phyloP scores from a whole-genome alignment of 2,888 invertebrate species.

The Mactromeris polynyma region DNA sequence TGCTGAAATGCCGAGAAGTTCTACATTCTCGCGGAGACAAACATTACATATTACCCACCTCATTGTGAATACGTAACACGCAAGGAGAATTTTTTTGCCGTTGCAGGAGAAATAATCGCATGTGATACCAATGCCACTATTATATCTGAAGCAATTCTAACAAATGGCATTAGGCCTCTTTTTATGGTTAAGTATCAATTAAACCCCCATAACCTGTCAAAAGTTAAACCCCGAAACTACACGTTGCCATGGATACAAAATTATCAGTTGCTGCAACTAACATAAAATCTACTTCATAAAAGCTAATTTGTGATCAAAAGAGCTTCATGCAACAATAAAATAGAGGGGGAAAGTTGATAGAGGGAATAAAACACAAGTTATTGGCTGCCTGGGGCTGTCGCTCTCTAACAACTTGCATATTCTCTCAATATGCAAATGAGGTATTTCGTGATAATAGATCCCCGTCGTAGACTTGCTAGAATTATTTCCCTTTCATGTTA shows the following conservation, averaged over 20 bases:
- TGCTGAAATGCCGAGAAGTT: not conserved
- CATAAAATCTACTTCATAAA: slow-evolving; percentile 73
- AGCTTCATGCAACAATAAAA: slow-evolving; percentile 58
- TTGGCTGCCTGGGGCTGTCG: slow-evolving; percentile 32
- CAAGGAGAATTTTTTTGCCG: slow-evolving; percentile 27
- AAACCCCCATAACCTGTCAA: slow-evolving; percentile 71
- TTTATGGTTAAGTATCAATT: slow-evolving; percentile 68
- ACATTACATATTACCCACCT: slow-evolving; percentile 2
- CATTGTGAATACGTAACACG: slow-evolving; percentile 7
- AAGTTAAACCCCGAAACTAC: slow-evolving; percentile 68
- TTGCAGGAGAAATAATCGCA: slow-evolving; percentile 44
- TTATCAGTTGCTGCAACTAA: slow-evolving; percentile 68
- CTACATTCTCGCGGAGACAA: not conserved
- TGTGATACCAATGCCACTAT: slow-evolving; percentile 34
- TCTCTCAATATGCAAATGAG: slow-evolving; percentile 24
- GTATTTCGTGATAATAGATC: slow-evolving; percentile 2
- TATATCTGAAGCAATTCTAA: slow-evolving; percentile 51
- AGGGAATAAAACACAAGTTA: slow-evolving; percentile 42
- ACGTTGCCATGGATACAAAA: slow-evolving; percentile 70
- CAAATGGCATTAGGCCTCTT: slow-evolving; percentile 49
- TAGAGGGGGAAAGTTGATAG: slow-evolving; percentile 52
- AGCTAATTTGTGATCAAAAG: slow-evolving; percentile 70
- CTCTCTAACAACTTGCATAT: slow-evolving; percentile 16
- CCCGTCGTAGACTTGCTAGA: not conserved
- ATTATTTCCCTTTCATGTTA: slow-evolving; percentile 16